Percentiles rank a stretch among this genome's conserved stretches.
Evolutionary conservation across 1,140 invertebrate genomes (phyloP).

Genomic region (Drosophila ohnishii): DNA sequence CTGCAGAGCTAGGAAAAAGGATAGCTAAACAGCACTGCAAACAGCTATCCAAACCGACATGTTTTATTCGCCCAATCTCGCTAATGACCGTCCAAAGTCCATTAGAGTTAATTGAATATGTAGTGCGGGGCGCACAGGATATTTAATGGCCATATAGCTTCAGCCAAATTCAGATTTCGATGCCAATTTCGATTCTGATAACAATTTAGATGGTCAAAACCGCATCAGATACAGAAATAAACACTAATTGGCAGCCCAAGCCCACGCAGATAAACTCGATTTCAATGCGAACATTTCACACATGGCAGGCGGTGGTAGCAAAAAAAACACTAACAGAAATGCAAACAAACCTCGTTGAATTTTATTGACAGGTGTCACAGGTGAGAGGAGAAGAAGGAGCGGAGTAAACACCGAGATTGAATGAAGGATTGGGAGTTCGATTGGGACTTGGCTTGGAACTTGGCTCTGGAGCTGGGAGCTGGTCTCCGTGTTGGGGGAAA

Average conservation of each 20-base stretch:
- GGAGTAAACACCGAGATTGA: conserved; percentile 13
- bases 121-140: conserved; percentile 48
- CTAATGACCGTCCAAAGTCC: conserved; percentile 68
- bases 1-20: neutral
- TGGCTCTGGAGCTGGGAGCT: conserved; percentile 12
- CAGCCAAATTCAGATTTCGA: conserved; percentile 29
- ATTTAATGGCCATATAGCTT: conserved; percentile 18
- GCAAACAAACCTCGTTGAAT: conserved; percentile 37
- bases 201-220: conserved; percentile 39
- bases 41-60: too few relatives aligned
- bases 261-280: conserved; percentile 36
- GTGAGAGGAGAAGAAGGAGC: conserved; percentile 2
- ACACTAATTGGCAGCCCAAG: conserved; percentile 57
- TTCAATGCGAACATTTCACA: conserved; percentile 27
- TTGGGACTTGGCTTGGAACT: conserved; percentile 1
- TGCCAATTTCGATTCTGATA: conserved; percentile 42
- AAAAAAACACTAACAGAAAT: conserved; percentile 30
- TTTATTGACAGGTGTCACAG: conserved; percentile 59
- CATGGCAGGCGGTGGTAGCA: neutral
- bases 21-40: neutral
- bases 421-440: conserved; percentile 12
- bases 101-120: conserved; percentile 80
- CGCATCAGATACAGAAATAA: conserved; percentile 32
- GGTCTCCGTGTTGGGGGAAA: conserved; percentile 7
- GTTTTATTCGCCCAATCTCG: conserved; percentile 11